Evolutionary conservation across 1,140 invertebrate species (phyloP).

Genomic region (Pseudachorutes palmiensis): DNA sequence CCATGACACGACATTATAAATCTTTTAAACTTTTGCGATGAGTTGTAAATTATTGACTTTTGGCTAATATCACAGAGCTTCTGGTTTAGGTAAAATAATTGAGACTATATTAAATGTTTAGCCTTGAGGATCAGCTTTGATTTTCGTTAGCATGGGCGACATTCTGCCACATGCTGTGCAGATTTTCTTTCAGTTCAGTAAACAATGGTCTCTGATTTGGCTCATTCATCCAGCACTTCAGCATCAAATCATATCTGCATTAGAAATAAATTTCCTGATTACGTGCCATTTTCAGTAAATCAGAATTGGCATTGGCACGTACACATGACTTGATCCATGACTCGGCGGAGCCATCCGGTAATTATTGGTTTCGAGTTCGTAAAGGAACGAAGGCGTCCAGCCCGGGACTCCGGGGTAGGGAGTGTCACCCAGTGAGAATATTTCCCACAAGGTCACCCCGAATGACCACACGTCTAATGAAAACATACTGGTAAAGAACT

Average conservation of each 20-base stretch:
- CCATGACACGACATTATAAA: too few relatives aligned
- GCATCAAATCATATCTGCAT: slow-evolving; percentile 69
- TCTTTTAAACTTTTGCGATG: too few relatives aligned
- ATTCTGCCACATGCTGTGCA: background rate
- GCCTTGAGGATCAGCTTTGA: too few relatives aligned
- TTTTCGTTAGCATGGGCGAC: background rate
- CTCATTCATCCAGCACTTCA: slow-evolving; percentile 65
- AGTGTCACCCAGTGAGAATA: slow-evolving; percentile 78
- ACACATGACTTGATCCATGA: slow-evolving; percentile 53
- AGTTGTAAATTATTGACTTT: too few relatives aligned
- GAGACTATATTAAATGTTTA: too few relatives aligned
- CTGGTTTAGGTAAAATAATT: too few relatives aligned
- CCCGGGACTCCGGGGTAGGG: slow-evolving; percentile 68
- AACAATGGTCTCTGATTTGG: slow-evolving; percentile 71
- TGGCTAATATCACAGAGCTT: too few relatives aligned
- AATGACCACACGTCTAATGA: too few relatives aligned
- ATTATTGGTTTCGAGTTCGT: slow-evolving; percentile 45
- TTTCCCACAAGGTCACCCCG: slow-evolving; percentile 97
- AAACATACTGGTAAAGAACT: slow-evolving; percentile 82
- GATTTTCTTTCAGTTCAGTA: slow-evolving; percentile 49
- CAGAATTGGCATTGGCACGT: slow-evolving; percentile 29
- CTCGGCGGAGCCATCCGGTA: slow-evolving; percentile 51
- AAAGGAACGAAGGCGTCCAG: slow-evolving; percentile 42
- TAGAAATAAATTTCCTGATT: slow-evolving; percentile 12
- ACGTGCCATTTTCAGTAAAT: background rate